Evolutionary conservation across 2,113 vertebrate species (phyloP).

Genomic region (Onychorhynchus coronatus): DNA sequence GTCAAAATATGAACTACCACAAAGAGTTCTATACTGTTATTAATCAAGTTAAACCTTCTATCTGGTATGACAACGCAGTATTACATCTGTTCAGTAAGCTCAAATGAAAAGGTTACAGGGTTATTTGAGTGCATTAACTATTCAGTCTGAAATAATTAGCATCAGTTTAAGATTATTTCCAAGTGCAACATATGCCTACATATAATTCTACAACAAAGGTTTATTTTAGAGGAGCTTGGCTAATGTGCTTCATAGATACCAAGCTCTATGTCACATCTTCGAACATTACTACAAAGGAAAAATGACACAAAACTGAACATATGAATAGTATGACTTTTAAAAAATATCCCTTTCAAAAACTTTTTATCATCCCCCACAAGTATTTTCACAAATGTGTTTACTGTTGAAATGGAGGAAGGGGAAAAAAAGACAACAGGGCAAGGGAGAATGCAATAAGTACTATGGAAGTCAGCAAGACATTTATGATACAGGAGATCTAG

Average conservation of each 20-base stretch:
- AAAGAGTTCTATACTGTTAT: not conserved
- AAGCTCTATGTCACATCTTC: not conserved
- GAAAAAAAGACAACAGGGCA: not conserved
- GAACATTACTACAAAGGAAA: not conserved
- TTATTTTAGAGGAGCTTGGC: not conserved
- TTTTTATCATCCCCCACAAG: not conserved
- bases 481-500: not conserved
- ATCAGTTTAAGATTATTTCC: not conserved
- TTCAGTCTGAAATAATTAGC: not conserved
- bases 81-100: not conserved
- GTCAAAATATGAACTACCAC: not conserved
- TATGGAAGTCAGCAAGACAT: not conserved
- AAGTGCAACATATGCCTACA: not conserved
- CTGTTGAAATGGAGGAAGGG: not conserved
- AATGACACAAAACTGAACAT: not conserved
- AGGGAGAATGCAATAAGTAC: not conserved
- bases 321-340: not conserved
- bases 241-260: not conserved
- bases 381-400: not conserved
- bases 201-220: not conserved
- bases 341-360: not conserved
- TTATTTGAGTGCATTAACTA: not conserved
- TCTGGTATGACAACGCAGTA: not conserved
- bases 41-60: not conserved
- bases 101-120: not conserved